Evolutionary conservation across 2,113 vertebrate genomes (phyloP).

Genomic region (Lynx canadensis): DNA sequence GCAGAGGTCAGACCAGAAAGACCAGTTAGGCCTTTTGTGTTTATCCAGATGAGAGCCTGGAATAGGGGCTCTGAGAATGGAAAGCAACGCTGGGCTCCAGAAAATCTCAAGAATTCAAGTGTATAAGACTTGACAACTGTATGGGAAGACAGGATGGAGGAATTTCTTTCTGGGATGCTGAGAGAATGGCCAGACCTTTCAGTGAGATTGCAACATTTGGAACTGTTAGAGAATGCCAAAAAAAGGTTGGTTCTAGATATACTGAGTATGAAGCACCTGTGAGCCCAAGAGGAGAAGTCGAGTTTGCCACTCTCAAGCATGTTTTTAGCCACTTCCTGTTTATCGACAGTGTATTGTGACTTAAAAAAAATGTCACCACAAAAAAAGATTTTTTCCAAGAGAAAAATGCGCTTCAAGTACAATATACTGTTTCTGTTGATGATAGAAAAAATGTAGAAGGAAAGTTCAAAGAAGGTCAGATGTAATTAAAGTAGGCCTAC

Average conservation of each 20-base stretch:
- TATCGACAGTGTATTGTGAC: not conserved
- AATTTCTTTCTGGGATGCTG: not conserved
- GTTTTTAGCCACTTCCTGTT: conserved; percentile 58
- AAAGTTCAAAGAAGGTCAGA: not conserved
- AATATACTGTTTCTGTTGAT: not conserved
- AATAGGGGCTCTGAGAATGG: not conserved
- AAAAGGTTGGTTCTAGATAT: not conserved
- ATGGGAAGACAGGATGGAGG: not conserved
- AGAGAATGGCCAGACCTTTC: not conserved
- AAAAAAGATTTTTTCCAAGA: not conserved
- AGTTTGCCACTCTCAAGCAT: not conserved
- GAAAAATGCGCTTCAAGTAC: conserved; percentile 13
- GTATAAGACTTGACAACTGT: not conserved
- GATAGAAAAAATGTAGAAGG: conserved; percentile 22
- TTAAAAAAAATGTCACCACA: not conserved
- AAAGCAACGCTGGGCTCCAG: not conserved
- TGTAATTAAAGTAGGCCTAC: not conserved
- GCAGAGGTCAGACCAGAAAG: not conserved
- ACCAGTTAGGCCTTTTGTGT: not conserved
- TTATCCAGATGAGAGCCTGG: not conserved
- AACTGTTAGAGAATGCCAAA: not conserved
- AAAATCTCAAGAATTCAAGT: not conserved
- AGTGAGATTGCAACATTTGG: not conserved
- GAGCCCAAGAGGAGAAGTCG: not conserved
- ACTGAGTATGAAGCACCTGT: not conserved